phyloP scores from a whole-genome alignment of 1,140 invertebrate genomes.

The Pectinophora gossypiella region DNA sequence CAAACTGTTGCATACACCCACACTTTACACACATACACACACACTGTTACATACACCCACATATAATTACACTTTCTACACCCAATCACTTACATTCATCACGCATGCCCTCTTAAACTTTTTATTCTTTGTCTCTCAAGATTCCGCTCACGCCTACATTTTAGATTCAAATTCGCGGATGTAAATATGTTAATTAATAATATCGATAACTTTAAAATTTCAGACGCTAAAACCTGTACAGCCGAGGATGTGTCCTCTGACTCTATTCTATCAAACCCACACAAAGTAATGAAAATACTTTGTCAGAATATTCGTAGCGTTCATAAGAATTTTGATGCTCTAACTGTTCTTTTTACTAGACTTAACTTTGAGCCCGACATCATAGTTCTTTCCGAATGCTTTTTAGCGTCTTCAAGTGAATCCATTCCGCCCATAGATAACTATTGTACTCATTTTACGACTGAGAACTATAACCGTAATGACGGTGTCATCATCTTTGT shows the following conservation, averaged over 20 bases:
- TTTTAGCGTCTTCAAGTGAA: neutral
- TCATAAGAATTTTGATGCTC: constrained; percentile 7
- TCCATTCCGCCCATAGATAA: neutral
- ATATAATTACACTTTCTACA: neutral
- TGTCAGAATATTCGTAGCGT: constrained; percentile 9
- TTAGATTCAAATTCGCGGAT: neutral
- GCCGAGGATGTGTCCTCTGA: neutral
- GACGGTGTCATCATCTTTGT: constrained; percentile 8
- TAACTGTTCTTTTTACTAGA: neutral
- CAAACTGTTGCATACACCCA: too few relatives aligned
- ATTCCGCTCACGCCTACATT: neutral
- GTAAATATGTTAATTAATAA: neutral
- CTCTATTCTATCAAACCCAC: neutral
- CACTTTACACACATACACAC: neutral
- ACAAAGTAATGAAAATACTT: neutral
- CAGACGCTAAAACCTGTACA: neutral
- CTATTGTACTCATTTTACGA: neutral
- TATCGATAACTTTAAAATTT: neutral
- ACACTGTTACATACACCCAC: too few relatives aligned
- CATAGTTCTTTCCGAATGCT: constrained; percentile 7
- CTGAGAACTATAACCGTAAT: constrained; percentile 2
- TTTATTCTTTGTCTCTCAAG: neutral
- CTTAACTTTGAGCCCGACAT: neutral
- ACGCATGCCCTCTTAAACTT: neutral
- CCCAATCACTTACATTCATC: neutral